These are phyloP conservation scores for Tetraodon nigroviridis DNA, from an alignment of 2,113 vertebrate species.

Conservation along the genomic window DNA sequence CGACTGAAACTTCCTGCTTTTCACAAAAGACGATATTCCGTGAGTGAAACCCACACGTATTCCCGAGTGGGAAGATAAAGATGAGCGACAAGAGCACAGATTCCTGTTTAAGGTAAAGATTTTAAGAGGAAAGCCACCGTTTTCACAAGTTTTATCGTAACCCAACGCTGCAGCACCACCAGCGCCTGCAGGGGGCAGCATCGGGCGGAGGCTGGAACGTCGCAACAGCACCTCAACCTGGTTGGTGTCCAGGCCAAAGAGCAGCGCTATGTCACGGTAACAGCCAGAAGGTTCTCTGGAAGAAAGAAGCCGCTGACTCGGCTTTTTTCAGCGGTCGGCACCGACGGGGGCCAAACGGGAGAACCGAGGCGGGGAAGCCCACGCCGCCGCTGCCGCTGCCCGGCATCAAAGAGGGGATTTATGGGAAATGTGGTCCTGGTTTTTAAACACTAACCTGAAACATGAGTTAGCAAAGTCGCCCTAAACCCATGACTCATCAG, in stretches of 20 bases:
- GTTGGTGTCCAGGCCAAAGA: neutral
- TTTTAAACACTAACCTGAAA: neutral
- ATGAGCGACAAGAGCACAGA: neutral
- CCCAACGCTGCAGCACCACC: too few species aligned
- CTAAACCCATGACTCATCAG: neutral
- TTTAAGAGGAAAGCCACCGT: too few species aligned
- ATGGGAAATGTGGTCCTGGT: constrained; percentile 4
- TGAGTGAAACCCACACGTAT: neutral
- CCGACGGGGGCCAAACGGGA: constrained; percentile 15
- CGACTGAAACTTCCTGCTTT: neutral
- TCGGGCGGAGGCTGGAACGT: too few species aligned
- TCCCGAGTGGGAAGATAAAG: neutral
- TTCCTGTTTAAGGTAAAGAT: too few species aligned
- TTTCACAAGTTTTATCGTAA: too few species aligned
- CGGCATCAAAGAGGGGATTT: neutral
- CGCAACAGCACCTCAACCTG: too few species aligned
- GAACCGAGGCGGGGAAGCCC: constrained; percentile 12
- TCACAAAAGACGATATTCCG: neutral
- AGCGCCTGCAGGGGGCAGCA: too few species aligned
- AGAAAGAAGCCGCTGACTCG: constrained; percentile 28
- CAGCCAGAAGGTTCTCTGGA: constrained; percentile 11
- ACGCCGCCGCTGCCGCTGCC: neutral
- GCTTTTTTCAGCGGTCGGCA: constrained; percentile 33
- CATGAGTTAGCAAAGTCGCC: neutral
- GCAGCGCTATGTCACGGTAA: constrained; percentile 13